Base-by-base conservation (phyloP, 2,888 invertebrate species). In the Cephus spinipes region DNA sequence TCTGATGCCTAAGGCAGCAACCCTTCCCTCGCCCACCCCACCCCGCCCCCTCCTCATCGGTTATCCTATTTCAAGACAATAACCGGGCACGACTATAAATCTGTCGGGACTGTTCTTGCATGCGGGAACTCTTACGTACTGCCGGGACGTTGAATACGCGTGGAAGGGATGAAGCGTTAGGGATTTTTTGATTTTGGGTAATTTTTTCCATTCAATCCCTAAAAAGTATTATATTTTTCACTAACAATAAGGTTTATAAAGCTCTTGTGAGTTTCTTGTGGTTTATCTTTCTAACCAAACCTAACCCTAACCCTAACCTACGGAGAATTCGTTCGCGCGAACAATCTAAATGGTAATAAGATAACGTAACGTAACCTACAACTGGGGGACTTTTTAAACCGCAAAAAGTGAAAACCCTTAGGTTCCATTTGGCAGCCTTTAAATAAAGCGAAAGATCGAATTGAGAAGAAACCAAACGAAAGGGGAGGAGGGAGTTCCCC, bases 291-390 rank as follows among this genome's bases (percentile, higher is more conserved):
- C 40, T 4, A 4, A 15, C 4, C 15, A 1, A 40, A 40, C 4
- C 12, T 15, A 40, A 40, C 40, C 40, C 12, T 15, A 40, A 40
- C 40, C 40, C 40, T 40, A 40, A 40, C 40, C 15, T 15, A 40
- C 40, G 40, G 15, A 40, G 40, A 40, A 40, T 40, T 15, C 40
- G 40, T 40, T 40, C 76, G 73, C 79, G 73, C 73, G 81, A 85
- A 89, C 89, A 90, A 91, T 91, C 87, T 91, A 91, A 91, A 91
- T 91, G 91, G 88, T 91, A 91, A 91, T 91, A 85, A 89, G 83
- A 87, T 81, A 89, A n/a, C n/a, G n/a, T n/a, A n/a, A n/a, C 90
- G 90, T 90, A 88, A 90, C 90, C 88, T 87, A 87, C 84, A 40
- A 40, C 40, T 4, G 4, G 40, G 4, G 4, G 40, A 40, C 15